These are phyloP conservation scores for Lepisosteus osseus DNA, from an alignment of 2,113 vertebrate species.

Conservation along the genomic window DNA sequence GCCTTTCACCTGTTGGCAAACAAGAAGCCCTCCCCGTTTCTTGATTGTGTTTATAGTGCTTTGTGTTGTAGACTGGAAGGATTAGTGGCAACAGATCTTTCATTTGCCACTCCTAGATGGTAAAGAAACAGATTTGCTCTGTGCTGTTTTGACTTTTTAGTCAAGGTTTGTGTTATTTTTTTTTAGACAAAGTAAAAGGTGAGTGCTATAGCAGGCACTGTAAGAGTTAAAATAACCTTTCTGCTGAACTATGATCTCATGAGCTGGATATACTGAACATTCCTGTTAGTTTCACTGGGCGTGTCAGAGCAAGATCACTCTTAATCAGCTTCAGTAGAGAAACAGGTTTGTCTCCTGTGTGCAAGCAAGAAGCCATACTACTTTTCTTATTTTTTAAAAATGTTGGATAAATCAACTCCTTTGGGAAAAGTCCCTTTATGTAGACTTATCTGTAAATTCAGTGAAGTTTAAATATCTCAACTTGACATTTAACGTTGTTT, in stretches of 20 bases:
- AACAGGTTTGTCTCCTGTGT: neutral
- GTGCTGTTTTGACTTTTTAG: neutral
- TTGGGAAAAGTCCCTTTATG: no score
- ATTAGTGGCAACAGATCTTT: neutral
- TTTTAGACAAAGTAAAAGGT: no score
- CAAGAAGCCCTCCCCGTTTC: neutral
- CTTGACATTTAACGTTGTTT: no score
- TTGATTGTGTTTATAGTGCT: neutral
- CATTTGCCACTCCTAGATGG: neutral
- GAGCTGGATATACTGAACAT: neutral
- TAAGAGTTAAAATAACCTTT: no score
- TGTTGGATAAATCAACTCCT: no score
- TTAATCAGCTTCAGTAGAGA: neutral
- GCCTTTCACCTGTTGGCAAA: neutral
- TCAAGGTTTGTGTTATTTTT: no score
- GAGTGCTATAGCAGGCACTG: no score
- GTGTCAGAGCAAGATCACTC: constrained; percentile 19
- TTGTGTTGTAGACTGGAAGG: neutral
- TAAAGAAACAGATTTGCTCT: neutral
- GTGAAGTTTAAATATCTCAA: no score
- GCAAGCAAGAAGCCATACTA: neutral
- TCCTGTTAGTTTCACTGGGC: constrained; percentile 26
- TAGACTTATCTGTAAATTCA: no score
- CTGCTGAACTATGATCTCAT: neutral
- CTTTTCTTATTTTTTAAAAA: no score